These are phyloP conservation scores for Diarsia mendica DNA, from an alignment of 2,888 invertebrate species.

Conservation along the genomic window DNA sequence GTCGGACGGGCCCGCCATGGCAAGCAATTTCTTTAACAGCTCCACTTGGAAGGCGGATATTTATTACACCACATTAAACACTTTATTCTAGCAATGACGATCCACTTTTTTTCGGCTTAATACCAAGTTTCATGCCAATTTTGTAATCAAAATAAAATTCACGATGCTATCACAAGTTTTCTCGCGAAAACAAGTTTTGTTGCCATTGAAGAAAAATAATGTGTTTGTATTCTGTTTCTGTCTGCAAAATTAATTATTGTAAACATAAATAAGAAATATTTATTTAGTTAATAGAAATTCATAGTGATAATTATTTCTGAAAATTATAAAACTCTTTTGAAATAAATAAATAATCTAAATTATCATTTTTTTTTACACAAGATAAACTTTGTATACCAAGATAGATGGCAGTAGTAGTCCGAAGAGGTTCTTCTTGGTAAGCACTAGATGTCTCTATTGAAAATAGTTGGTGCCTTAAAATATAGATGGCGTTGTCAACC, in stretches of 20 bases:
- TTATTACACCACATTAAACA: slow-evolving; percentile 74
- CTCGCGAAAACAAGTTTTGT: slow-evolving; percentile 88
- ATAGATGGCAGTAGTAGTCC: slow-evolving; percentile 25
- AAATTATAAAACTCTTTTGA: background rate
- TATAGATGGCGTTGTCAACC: slow-evolving; percentile 2
- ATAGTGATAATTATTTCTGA: background rate
- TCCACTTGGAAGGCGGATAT: slow-evolving; percentile 85
- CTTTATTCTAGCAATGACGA: slow-evolving; percentile 62
- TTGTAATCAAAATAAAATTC: slow-evolving; percentile 86
- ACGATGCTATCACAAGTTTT: slow-evolving; percentile 85
- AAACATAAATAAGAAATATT: background rate
- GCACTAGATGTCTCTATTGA: slow-evolving; percentile 18
- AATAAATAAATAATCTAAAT: too few relatives aligned
- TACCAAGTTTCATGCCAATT: slow-evolving; percentile 77
- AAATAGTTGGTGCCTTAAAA: background rate
- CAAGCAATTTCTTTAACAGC: slow-evolving; percentile 88
- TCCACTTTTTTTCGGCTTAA: slow-evolving; percentile 67
- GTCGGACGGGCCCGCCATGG: slow-evolving; percentile 90
- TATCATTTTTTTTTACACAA: background rate
- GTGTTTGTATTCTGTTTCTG: slow-evolving; percentile 5
- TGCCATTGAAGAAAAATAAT: slow-evolving; percentile 76
- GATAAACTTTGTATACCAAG: accelerated
- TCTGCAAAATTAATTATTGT: background rate
- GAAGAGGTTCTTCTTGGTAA: background rate
- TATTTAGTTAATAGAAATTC: too few relatives aligned